Evolutionary conservation across 1,140 invertebrate species (phyloP).

Genomic region (Microplitis demolitor): DNA sequence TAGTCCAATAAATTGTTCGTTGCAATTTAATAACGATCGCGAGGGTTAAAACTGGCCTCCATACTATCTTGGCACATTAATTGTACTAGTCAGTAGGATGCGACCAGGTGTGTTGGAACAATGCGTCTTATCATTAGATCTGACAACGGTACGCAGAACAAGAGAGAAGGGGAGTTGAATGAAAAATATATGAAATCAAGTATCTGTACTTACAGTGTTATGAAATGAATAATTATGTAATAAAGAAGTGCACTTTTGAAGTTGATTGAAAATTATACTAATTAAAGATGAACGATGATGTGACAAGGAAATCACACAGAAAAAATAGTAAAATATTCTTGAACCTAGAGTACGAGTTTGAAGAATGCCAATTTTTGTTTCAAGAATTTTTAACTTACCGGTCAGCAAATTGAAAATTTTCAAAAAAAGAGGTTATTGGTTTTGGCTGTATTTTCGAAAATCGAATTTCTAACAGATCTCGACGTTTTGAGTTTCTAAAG

Average conservation of each 20-base stretch:
- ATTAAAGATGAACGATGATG: too few species aligned
- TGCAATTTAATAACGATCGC: slow-evolving; percentile 27
- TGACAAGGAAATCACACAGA: too few species aligned
- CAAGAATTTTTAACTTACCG: too few species aligned
- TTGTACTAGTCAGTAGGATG: slow-evolving; percentile 20
- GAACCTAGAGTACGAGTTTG: too few species aligned
- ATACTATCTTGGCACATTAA: slow-evolving; percentile 29
- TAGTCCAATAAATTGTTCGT: not conserved
- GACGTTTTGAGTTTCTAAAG: too few species aligned
- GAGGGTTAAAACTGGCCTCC: slow-evolving; percentile 11
- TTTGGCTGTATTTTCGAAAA: too few species aligned
- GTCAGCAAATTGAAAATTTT: too few species aligned
- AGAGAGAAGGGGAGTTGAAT: slow-evolving; percentile 8
- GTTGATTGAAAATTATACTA: not conserved
- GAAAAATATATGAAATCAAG: slow-evolving; percentile 13
- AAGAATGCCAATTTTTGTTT: too few species aligned
- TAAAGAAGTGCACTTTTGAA: not conserved
- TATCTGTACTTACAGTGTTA: slow-evolving; percentile 11
- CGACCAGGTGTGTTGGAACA: slow-evolving; percentile 31
- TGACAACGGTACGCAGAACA: slow-evolving; percentile 10
- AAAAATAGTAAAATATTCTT: too few species aligned
- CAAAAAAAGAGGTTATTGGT: too few species aligned
- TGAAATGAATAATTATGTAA: not conserved
- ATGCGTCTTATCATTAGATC: slow-evolving; percentile 32
- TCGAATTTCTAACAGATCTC: too few species aligned